Evolutionary conservation across 1,140 invertebrate genomes (phyloP).

Genomic region (Planococcus citri): DNA sequence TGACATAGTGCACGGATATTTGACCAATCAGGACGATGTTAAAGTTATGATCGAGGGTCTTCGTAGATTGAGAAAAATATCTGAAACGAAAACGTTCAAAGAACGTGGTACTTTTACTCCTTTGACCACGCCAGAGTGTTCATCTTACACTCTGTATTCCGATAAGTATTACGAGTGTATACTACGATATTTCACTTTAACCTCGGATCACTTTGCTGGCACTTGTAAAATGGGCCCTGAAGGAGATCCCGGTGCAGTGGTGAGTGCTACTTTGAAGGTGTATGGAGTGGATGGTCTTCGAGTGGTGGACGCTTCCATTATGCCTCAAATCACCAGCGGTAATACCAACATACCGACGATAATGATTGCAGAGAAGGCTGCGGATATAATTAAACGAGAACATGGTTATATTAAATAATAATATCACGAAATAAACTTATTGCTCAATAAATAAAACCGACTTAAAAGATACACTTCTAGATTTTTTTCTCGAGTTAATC

Average conservation of each 20-base stretch:
- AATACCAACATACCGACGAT: constrained; percentile 51
- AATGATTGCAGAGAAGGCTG: constrained; percentile 59
- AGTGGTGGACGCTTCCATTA: constrained; percentile 61
- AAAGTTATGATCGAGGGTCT: constrained; percentile 32
- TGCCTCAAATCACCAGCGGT: constrained; percentile 42
- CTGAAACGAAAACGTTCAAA: constrained; percentile 31
- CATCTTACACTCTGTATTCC: constrained; percentile 26
- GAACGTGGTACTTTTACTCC: background rate
- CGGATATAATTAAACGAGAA: constrained; percentile 49
- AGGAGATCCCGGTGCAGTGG: constrained; percentile 51
- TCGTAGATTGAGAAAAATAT: constrained; percentile 29
- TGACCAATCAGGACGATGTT: constrained; percentile 38
- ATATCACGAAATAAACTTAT: too few relatives aligned
- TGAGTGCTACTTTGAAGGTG: constrained; percentile 52
- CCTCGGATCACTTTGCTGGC: constrained; percentile 69
- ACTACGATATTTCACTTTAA: constrained; percentile 64
- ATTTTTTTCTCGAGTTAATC: too few relatives aligned
- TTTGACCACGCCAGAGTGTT: too few relatives aligned
- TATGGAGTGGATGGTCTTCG: constrained; percentile 53
- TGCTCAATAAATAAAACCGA: too few relatives aligned
- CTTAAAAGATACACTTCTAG: too few relatives aligned
- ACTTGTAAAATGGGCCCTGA: constrained; percentile 73
- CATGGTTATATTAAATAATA: too few relatives aligned
- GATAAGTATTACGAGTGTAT: constrained; percentile 72
- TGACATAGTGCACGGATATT: constrained; percentile 49